Evolutionary conservation across 37 sponge, comb jelly and placozoan genomes (phyloP).

Genomic region (Chondrosia reniformis): DNA sequence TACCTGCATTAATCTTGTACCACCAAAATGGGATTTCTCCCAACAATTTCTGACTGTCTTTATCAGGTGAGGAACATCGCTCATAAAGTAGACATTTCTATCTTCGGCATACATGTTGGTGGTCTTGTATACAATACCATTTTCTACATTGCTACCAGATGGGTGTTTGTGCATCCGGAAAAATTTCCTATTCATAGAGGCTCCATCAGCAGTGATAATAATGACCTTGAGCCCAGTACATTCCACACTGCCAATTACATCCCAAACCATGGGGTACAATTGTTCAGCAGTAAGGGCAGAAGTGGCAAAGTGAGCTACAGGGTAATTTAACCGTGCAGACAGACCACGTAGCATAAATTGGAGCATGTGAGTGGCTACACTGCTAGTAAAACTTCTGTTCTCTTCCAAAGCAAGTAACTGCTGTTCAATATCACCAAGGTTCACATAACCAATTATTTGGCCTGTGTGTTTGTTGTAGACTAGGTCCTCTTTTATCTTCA

Average conservation of each 20-base stretch:
- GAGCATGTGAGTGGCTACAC: background rate
- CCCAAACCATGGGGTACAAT: slow-evolving; percentile 1
- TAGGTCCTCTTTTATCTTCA: too few relatives aligned
- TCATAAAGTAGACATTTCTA: too few relatives aligned
- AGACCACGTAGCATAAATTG: slow-evolving; percentile 8
- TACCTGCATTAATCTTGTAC: too few relatives aligned
- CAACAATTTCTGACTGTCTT: too few relatives aligned
- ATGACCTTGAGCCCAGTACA: background rate
- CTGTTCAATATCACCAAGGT: slow-evolving; percentile 16
- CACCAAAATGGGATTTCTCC: too few relatives aligned
- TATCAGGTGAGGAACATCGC: too few relatives aligned
- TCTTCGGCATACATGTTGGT: too few relatives aligned
- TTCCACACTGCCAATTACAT: background rate
- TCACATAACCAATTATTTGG: background rate
- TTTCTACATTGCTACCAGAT: background rate
- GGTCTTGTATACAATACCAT: too few relatives aligned
- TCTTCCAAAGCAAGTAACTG: slow-evolving; percentile 7
- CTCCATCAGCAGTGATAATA: slow-evolving; percentile 1
- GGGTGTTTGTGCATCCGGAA: background rate
- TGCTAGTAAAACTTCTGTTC: background rate
- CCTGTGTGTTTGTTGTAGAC: too few relatives aligned
- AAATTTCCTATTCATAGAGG: background rate
- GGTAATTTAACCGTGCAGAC: background rate
- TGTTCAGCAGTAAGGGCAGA: slow-evolving; percentile 1
- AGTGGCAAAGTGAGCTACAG: slow-evolving; percentile 1